These are phyloP conservation scores for Pantherophis guttatus DNA, from an alignment of 2,113 vertebrate species.

Conservation along the genomic window DNA sequence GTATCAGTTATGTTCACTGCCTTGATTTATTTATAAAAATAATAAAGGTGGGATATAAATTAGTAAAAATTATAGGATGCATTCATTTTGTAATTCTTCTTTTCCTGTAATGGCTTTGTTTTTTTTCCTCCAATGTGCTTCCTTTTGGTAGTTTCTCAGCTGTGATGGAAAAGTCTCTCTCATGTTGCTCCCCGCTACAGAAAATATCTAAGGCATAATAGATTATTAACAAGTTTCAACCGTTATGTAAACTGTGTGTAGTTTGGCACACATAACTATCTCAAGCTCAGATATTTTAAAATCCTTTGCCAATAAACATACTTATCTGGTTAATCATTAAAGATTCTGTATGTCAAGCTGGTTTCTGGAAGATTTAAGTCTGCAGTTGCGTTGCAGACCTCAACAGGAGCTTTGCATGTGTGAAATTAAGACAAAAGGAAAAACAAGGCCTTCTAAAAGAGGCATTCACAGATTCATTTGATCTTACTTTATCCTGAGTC, in stretches of 20 bases:
- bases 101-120: not conserved
- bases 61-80: not conserved
- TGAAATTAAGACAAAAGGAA: not conserved
- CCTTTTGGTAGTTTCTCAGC: not conserved
- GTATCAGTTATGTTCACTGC: not conserved
- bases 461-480: not conserved
- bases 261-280: not conserved
- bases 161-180: not conserved
- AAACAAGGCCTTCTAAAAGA: not conserved
- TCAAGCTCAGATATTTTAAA: not conserved
- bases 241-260: not conserved
- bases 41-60: not conserved
- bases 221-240: not conserved
- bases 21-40: not conserved
- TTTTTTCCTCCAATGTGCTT: not conserved
- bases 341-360: not conserved
- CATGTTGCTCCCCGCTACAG: not conserved
- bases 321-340: not conserved
- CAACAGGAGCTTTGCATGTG: not conserved
- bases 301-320: not conserved
- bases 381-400: not conserved
- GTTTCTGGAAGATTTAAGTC: not conserved
- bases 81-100: not conserved
- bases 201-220: not conserved
- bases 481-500: not conserved